Evolutionary conservation across 1,140 invertebrate species (phyloP).

Genomic region (Drosophila ercepeae): DNA sequence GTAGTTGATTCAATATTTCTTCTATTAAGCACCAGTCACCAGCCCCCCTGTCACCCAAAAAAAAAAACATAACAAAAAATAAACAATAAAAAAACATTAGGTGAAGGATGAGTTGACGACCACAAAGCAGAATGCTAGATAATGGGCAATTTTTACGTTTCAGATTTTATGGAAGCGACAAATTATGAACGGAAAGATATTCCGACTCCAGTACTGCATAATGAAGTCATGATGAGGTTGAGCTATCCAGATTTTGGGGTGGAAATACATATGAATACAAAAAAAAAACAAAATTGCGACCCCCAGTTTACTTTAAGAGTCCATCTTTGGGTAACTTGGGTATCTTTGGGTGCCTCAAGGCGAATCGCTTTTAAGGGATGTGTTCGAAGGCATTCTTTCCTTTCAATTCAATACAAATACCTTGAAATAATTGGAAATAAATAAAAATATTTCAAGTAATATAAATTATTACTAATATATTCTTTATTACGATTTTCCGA

Average conservation of each 20-base stretch:
- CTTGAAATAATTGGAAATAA: too few relatives aligned
- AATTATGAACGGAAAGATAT: conserved; percentile 62
- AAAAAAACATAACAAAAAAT: conserved; percentile 10
- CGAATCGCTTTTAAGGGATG: too few relatives aligned
- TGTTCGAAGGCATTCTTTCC: too few relatives aligned
- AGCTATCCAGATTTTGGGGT: not conserved
- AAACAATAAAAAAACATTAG: conserved; percentile 16
- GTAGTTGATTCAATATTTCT: conserved; percentile 69
- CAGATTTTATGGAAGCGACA: conserved; percentile 59
- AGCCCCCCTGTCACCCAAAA: not conserved
- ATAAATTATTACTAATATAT: too few relatives aligned
- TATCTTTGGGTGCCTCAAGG: too few relatives aligned
- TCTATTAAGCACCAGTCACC: conserved; percentile 61
- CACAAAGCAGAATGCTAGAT: conserved; percentile 33
- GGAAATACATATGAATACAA: not conserved
- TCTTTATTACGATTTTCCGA: too few relatives aligned
- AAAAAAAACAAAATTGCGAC: not conserved
- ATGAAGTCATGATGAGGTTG: conserved; percentile 34
- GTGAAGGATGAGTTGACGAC: conserved; percentile 11
- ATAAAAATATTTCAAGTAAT: too few relatives aligned
- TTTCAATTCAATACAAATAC: too few relatives aligned
- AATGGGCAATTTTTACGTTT: conserved; percentile 70
- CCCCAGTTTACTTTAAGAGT: too few relatives aligned
- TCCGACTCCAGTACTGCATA: conserved; percentile 13
- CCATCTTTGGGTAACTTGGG: too few relatives aligned